phyloP scores from a whole-genome alignment of 2,797 vertebrate genomes.

The Pseudotriccus pelzelni region DNA sequence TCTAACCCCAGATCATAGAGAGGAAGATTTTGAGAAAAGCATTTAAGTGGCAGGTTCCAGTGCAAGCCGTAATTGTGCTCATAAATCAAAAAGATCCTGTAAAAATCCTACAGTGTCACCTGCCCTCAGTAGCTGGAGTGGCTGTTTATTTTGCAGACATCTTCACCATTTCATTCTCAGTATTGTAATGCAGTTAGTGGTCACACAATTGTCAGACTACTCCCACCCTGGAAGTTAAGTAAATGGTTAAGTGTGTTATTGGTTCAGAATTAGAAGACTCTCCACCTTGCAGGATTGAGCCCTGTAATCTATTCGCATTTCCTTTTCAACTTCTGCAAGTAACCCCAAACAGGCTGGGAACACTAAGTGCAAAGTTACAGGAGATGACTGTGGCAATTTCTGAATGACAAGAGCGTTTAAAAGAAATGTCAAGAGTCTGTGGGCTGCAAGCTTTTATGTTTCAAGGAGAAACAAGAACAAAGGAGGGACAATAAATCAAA shows the following conservation, averaged over 20 bases:
- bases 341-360: constrained; percentile 34
- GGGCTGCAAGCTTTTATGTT: constrained; percentile 63
- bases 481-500: constrained; percentile 71
- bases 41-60: not conserved
- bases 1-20: not conserved
- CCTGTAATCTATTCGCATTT: constrained; percentile 21
- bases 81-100: constrained; percentile 4
- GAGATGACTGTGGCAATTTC: constrained; percentile 54
- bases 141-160: constrained; percentile 29
- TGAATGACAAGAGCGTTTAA: constrained; percentile 67
- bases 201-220: not conserved
- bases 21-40: not conserved
- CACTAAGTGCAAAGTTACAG: constrained; percentile 21
- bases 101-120: not conserved
- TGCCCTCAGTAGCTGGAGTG: not conserved
- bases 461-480: constrained; percentile 70
- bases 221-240: not conserved
- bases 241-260: constrained; percentile 16
- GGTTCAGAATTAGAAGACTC: constrained; percentile 21
- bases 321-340: constrained; percentile 19
- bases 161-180: not conserved
- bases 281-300: not conserved
- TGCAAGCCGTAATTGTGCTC: not conserved
- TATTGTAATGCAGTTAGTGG: not conserved
- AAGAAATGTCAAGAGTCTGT: constrained; percentile 69